Percentiles rank a stretch among this genome's conserved stretches.
These are phyloP conservation scores for Pterobdella sp. DNA, from an alignment of 2,888 invertebrate genomes.

Conservation along the genomic window DNA sequence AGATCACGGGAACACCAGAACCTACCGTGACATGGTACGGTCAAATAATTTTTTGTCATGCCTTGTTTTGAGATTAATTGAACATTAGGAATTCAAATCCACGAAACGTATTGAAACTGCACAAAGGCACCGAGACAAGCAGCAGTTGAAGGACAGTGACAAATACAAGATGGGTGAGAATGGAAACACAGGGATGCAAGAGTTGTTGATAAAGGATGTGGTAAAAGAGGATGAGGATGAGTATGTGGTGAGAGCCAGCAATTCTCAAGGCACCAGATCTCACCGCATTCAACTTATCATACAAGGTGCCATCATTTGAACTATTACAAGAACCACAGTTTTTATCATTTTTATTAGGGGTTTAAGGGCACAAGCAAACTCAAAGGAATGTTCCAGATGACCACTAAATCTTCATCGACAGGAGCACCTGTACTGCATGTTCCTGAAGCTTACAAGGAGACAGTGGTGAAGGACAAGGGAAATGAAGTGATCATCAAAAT, in stretches of 20 bases:
- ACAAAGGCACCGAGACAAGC: constrained; percentile 13
- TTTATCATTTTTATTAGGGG: constrained; percentile 6
- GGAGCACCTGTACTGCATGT: constrained; percentile 14
- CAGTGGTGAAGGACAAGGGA: constrained; percentile 22
- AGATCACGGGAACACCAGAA: neutral
- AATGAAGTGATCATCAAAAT: constrained; percentile 8
- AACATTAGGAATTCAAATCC: neutral
- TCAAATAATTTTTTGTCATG: neutral
- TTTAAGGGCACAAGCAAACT: too few relatives aligned
- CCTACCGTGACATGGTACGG: constrained; percentile 15
- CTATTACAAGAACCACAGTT: too few relatives aligned
- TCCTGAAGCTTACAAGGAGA: neutral
- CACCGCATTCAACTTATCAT: neutral
- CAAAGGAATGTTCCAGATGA: too few relatives aligned
- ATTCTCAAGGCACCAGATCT: neutral
- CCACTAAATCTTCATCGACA: too few relatives aligned
- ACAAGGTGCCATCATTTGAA: too few relatives aligned
- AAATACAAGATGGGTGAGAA: constrained; percentile 18
- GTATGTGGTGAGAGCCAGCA: constrained; percentile 19
- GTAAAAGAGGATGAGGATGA: constrained; percentile 18
- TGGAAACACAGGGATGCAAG: constrained; percentile 10
- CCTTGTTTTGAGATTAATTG: neutral
- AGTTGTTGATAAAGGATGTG: constrained; percentile 5
- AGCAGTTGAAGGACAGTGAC: neutral
- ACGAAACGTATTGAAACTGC: neutral